These are phyloP conservation scores for Oncopeltus fasciatus DNA, from an alignment of 1,140 invertebrate species.

Conservation along the genomic window DNA sequence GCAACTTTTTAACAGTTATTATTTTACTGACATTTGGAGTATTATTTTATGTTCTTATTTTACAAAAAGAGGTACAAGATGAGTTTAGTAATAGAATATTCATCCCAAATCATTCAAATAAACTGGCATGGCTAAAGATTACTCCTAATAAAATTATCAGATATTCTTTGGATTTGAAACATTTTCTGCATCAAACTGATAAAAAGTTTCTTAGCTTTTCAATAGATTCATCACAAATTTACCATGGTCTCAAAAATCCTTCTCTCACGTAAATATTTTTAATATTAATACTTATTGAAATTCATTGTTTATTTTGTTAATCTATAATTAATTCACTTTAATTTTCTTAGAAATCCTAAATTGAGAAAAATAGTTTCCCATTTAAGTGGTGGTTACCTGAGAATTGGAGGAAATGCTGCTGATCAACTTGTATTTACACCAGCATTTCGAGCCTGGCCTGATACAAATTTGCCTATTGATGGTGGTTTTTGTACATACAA, in stretches of 20 bases:
- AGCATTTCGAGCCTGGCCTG: background rate
- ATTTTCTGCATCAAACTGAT: background rate
- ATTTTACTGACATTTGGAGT: background rate
- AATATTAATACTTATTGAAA: background rate
- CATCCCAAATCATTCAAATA: background rate
- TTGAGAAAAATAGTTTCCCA: constrained; percentile 1
- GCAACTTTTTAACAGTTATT: background rate
- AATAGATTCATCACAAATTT: constrained; percentile 11
- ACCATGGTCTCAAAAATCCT: constrained; percentile 4
- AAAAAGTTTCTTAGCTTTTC: constrained; percentile 11
- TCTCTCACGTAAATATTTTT: constrained; percentile 2
- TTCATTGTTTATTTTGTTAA: background rate
- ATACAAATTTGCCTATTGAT: constrained; percentile 3
- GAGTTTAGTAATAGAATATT: background rate
- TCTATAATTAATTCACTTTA: background rate
- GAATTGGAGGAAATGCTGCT: constrained; percentile 13
- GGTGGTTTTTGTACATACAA: constrained; percentile 9
- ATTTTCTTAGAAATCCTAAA: constrained; percentile 5
- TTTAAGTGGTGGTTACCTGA: constrained; percentile 13
- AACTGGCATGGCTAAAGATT: background rate
- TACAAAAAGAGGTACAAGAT: constrained; percentile 1
- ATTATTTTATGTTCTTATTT: background rate
- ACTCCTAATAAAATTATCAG: constrained; percentile 1
- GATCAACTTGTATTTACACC: constrained; percentile 11
- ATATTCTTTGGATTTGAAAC: background rate